Evolutionary conservation across 2,797 vertebrate species (phyloP).

Genomic region (Nyctibius grandis): DNA sequence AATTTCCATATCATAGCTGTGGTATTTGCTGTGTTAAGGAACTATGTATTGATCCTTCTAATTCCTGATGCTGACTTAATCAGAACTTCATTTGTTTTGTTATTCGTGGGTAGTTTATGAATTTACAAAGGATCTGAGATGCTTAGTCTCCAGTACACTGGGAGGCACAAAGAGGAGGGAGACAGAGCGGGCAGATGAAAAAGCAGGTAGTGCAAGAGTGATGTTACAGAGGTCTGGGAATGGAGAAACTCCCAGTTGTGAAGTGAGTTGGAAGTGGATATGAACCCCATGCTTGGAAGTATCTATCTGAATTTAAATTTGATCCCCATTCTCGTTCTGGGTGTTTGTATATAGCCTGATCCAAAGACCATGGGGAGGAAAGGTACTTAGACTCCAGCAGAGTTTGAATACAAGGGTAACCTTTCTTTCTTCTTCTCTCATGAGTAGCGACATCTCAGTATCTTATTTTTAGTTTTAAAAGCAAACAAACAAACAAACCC

Average conservation of each 20-base stretch:
- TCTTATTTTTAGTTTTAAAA: background rate
- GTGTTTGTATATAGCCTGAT: background rate
- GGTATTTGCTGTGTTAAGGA: background rate
- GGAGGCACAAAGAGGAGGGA: background rate
- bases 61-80: background rate
- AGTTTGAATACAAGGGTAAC: background rate
- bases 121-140: background rate
- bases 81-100: background rate
- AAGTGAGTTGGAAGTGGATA: background rate
- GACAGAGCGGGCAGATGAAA: background rate
- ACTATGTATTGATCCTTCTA: background rate
- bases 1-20: background rate
- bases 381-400: background rate
- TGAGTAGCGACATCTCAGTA: background rate
- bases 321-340: background rate
- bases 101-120: background rate
- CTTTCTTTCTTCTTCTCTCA: background rate
- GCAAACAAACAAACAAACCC: background rate
- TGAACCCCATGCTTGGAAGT: background rate
- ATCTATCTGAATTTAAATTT: background rate
- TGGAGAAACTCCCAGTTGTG: background rate
- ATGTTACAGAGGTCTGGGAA: background rate
- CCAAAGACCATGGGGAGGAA: background rate
- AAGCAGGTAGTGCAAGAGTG: background rate
- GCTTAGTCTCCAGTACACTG: rapidly evolving